Evolutionary conservation across 2,113 vertebrate species (phyloP).

Genomic region (Lycocorax pyrrhopterus): DNA sequence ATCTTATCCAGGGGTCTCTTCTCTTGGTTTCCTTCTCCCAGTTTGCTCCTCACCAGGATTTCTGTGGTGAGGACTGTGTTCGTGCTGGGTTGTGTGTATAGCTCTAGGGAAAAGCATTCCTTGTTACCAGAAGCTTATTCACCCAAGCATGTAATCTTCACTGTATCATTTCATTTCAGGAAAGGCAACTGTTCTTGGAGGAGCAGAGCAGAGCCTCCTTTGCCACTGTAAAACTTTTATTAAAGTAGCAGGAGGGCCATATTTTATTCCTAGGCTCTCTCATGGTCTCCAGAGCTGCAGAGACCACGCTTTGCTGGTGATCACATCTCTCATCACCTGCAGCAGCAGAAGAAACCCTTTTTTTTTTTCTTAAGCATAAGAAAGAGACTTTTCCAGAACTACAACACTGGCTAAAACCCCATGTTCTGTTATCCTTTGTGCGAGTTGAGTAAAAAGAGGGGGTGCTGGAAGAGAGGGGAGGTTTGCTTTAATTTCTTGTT

Average conservation of each 20-base stretch:
- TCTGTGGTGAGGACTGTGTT: neutral
- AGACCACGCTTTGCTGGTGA: neutral
- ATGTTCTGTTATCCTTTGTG: too few relatives aligned
- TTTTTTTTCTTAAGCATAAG: too few relatives aligned
- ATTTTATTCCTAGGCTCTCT: neutral
- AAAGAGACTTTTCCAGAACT: too few relatives aligned
- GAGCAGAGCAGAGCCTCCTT: neutral
- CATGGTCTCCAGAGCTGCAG: rapidly evolving
- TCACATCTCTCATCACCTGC: rapidly evolving
- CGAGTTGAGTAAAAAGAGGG: too few relatives aligned
- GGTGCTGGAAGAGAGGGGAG: too few relatives aligned
- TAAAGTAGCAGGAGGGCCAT: neutral
- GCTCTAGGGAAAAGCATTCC: neutral
- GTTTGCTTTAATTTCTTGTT: too few relatives aligned
- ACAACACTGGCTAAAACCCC: too few relatives aligned
- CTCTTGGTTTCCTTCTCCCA: neutral
- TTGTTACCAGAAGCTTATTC: neutral
- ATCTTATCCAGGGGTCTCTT: neutral
- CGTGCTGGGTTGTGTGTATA: neutral
- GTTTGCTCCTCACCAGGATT: neutral
- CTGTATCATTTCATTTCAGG: neutral
- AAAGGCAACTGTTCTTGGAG: neutral
- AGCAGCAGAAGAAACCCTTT: neutral
- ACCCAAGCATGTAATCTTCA: neutral
- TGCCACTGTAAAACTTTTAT: neutral